A percentile compares a stretch with the other conserved stretches of the same genome.
Conservation (phyloP, 2,888 invertebrate species). For the Matsumyia berberina region DNA sequence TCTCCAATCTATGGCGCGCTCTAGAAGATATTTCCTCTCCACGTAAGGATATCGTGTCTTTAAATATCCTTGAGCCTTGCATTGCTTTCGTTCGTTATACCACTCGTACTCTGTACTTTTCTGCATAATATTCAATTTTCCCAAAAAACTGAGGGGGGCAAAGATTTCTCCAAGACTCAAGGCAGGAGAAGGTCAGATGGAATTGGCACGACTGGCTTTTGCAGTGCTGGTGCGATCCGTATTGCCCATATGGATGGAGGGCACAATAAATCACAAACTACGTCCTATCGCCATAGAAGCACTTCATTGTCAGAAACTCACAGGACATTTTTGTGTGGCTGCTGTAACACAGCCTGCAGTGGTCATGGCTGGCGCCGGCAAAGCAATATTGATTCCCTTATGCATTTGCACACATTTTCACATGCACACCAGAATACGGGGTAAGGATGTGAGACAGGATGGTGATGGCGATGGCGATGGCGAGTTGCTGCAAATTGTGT, state of each 20-base stretch:
- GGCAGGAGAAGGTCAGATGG: constrained; percentile 66
- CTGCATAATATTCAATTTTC: constrained; percentile 75
- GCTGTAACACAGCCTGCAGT: constrained; percentile 55
- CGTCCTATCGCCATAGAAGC: constrained; percentile 70
- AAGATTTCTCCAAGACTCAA: constrained; percentile 36
- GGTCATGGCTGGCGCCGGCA: constrained; percentile 72
- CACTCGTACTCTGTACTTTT: constrained; percentile 51
- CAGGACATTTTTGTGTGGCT: constrained; percentile 69
- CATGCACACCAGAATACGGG: constrained; percentile 25
- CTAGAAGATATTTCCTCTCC: constrained; percentile 57
- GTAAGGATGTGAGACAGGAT: constrained; percentile 7
- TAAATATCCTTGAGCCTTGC: constrained; percentile 69
- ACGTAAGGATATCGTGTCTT: constrained; percentile 55
- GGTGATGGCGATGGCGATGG: constrained; percentile 34
- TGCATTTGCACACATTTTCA: constrained; percentile 64
- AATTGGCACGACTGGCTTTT: constrained; percentile 68
- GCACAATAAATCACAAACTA: constrained; percentile 74
- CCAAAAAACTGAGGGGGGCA: constrained; percentile 5
- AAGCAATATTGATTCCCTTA: constrained; percentile 70
- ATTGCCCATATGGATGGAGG: constrained; percentile 55
- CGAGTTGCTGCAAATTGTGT: constrained; percentile 69
- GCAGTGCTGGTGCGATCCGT: constrained; percentile 34
- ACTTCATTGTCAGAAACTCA: constrained; percentile 73
- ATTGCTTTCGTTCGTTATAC: constrained; percentile 50
- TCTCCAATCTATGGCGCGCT: constrained; percentile 35